Base-by-base conservation (phyloP, 1,140 invertebrate species). In the Helicoverpa armigera region DNA sequence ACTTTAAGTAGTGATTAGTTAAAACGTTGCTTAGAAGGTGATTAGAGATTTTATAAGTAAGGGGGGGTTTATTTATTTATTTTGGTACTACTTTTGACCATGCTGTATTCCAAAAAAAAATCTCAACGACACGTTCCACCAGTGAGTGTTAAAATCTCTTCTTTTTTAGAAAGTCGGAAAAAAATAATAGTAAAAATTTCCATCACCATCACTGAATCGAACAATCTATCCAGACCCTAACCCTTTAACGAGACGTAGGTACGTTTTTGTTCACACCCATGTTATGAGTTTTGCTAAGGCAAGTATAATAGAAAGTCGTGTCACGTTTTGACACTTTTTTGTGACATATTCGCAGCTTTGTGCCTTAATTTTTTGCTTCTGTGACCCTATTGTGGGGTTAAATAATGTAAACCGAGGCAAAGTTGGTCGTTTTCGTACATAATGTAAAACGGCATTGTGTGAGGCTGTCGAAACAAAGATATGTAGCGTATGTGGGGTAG, bases 241-340 rank as follows among this genome's bases (percentile, higher is more conserved):
- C 74, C 74, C 74, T 77, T 77, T 63, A 77, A 35, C 48, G 14
- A 77, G 13, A 77, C n/a, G 35, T 60, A 74, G 50, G 74, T 77
- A 65, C 60, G 13, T 77, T 77, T 76, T 77, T 77, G 74, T 77
- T 65, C 23, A 23, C 9, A 31, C 48, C 74, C 61, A 54, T 77
- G 13, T 65, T 54, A 77, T 65, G 74, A 76, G 74, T 77, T 67
- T 65, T 77, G 74, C 48, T 43, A 65, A 77, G 48, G 58, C 18
- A 65, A 77, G 53, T 77, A 77, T 77, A 77, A 77, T 77, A 77
- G 60, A 77, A 77, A 65, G 48, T 77, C 60, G 5, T 50, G 74
- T 77, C 74, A 77, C 74, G 74, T 60, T 16, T 53, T 65, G 74
- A 77, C 74, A 65, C 60, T 77, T 77, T 77, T 77, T 77, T 76